Percentiles rank a stretch among this genome's conserved stretches.
These are phyloP conservation scores for Drosophila dunni DNA, from an alignment of 1,140 invertebrate genomes.

Conservation along the genomic window DNA sequence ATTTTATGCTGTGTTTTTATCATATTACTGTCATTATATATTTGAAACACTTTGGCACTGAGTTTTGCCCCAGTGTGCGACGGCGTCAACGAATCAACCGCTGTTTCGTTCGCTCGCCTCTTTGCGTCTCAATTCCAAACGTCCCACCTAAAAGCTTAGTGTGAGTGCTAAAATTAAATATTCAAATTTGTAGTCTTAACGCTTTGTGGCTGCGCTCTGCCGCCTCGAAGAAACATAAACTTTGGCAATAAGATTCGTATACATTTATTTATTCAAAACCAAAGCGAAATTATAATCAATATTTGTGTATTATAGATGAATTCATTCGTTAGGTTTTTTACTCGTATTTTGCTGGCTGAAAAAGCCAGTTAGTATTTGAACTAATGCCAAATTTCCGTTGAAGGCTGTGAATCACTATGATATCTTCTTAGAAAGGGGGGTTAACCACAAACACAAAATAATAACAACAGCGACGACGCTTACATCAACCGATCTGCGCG, in stretches of 20 bases:
- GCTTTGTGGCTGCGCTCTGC: slow-evolving; percentile 52
- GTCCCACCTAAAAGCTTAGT: slow-evolving; percentile 15
- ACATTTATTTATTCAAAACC: not conserved
- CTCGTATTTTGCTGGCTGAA: slow-evolving; percentile 4
- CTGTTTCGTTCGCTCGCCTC: slow-evolving; percentile 21
- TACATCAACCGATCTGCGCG: slow-evolving; percentile 37
- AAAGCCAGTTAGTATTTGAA: slow-evolving; percentile 37
- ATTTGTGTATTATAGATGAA: slow-evolving; percentile 14
- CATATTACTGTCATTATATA: not conserved
- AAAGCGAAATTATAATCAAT: slow-evolving; percentile 24
- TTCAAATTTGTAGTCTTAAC: slow-evolving; percentile 74
- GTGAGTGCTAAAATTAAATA: slow-evolving; percentile 77
- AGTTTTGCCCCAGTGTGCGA: slow-evolving; percentile 47
- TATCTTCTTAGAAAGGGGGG: slow-evolving; percentile 47
- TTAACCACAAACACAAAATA: slow-evolving; percentile 45
- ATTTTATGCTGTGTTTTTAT: not conserved
- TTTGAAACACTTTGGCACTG: not conserved
- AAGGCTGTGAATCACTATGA: slow-evolving; percentile 59
- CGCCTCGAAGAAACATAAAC: slow-evolving; percentile 35
- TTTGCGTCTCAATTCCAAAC: slow-evolving; percentile 5
- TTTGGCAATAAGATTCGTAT: slow-evolving; percentile 28
- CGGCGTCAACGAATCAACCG: slow-evolving; percentile 67
- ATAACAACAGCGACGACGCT: slow-evolving; percentile 19
- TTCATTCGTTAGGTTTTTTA: slow-evolving; percentile 35
- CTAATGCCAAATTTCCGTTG: slow-evolving; percentile 45